These are phyloP conservation scores for Sympetrum striolatum DNA, from an alignment of 2,888 invertebrate species.

Conservation along the genomic window DNA sequence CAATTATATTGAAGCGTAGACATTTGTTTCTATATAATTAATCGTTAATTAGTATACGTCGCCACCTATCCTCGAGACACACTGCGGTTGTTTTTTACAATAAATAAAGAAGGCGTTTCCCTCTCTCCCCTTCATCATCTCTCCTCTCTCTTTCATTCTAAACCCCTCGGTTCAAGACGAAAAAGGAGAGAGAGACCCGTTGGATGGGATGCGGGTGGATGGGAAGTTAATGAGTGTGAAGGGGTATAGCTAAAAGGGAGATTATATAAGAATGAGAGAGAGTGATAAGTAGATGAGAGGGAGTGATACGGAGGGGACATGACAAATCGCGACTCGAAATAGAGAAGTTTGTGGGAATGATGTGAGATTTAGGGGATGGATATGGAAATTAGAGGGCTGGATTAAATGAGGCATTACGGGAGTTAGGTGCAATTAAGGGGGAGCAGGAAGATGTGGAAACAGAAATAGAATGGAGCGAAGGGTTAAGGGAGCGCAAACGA, in stretches of 20 bases:
- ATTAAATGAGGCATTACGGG: background rate
- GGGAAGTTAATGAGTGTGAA: background rate
- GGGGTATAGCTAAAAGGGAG: background rate
- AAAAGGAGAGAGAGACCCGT: background rate
- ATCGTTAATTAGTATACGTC: no score
- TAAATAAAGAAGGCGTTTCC: no score
- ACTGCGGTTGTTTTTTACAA: no score
- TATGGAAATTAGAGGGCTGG: background rate
- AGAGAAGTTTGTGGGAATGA: background rate
- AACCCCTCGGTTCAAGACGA: background rate
- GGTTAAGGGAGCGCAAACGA: background rate
- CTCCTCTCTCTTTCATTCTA: background rate
- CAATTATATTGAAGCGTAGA: no score
- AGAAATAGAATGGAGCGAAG: background rate
- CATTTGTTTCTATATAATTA: no score
- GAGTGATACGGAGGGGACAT: background rate
- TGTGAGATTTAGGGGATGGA: background rate
- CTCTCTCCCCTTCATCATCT: background rate
- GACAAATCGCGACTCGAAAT: background rate
- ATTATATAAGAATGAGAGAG: background rate
- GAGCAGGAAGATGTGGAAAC: background rate
- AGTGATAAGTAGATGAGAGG: background rate
- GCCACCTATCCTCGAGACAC: no score
- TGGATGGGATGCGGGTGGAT: background rate
- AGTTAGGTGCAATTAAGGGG: background rate